A percentile compares a stretch with the other conserved stretches of the same genome.
phyloP scores from a whole-genome alignment of 2,888 invertebrate species.

The Drosophila neotestacea region DNA sequence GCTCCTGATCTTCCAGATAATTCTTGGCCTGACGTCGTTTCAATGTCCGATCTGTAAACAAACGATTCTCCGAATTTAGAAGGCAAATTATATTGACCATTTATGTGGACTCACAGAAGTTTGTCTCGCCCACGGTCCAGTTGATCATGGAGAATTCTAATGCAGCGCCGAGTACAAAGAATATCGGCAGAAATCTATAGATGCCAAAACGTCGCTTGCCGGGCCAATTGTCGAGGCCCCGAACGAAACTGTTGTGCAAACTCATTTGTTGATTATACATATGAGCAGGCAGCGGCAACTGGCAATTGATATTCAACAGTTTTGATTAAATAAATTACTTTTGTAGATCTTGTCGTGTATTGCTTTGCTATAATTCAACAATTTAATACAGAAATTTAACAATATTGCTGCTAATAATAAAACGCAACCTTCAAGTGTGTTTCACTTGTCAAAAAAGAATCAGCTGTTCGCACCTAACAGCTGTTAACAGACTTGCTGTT shows the following conservation, averaged over 20 bases:
- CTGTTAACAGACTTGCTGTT: background rate
- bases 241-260: conserved; percentile 74
- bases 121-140: conserved; percentile 93
- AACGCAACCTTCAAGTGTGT: background rate
- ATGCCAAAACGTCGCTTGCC: conserved; percentile 92
- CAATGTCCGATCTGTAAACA: conserved; percentile 88
- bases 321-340: background rate
- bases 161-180: conserved; percentile 92
- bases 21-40: conserved; percentile 90
- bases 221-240: conserved; percentile 90
- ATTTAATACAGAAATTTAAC: conserved; percentile 18
- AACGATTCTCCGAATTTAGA: background rate
- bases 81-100: background rate
- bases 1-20: conserved; percentile 86
- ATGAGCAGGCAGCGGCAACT: conserved; percentile 27
- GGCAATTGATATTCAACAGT: background rate
- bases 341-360: background rate
- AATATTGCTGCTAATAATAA: background rate
- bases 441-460: background rate
- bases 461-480: conserved; percentile 22
- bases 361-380: background rate
- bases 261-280: conserved; percentile 77
- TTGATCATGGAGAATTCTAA: conserved; percentile 97
- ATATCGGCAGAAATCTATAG: conserved; percentile 94
- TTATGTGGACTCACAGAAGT: conserved; percentile 90